Conservation (phyloP, 30 jellyfish, hydroid and myxozoan genomes). For the Chironex yamaguchii region DNA sequence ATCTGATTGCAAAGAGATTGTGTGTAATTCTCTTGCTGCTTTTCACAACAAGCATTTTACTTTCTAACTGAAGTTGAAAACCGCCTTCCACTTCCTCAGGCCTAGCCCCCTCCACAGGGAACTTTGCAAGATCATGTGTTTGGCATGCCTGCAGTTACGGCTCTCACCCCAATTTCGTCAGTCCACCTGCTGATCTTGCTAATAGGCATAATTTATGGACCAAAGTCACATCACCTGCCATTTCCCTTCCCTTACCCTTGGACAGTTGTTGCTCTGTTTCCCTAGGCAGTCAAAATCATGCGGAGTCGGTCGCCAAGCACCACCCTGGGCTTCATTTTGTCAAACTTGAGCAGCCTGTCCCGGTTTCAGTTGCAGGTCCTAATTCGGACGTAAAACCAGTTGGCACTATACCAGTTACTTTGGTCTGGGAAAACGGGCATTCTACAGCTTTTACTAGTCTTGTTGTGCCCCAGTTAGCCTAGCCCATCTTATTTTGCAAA, state of each 20-base stretch:
- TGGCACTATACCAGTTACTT: conserved; percentile 43
- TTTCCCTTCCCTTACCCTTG: conserved; percentile 43
- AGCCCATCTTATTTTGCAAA: conserved; percentile 57
- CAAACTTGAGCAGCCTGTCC: conserved; percentile 54
- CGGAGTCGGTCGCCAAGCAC: conserved; percentile 7
- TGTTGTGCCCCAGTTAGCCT: conserved; percentile 26
- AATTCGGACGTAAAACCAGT: conserved; percentile 40
- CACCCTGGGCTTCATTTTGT: not conserved
- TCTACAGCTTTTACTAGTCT: conserved; percentile 31
- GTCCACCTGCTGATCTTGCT: conserved; percentile 32
- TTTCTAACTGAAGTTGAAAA: conserved; percentile 43
- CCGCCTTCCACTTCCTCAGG: conserved; percentile 50
- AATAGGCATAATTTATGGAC: conserved; percentile 45
- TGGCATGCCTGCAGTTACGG: conserved; percentile 57
- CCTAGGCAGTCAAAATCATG: conserved; percentile 46
- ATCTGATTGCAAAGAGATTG: too few species aligned
- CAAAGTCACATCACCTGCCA: conserved; percentile 17
- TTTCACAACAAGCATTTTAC: too few species aligned
- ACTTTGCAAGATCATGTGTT: conserved; percentile 35
- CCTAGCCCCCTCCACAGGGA: conserved; percentile 17
- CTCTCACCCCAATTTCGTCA: conserved; percentile 13
- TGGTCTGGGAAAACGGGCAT: conserved; percentile 61
- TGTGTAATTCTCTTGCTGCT: too few species aligned
- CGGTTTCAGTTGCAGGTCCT: conserved; percentile 61
- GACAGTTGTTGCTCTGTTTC: conserved; percentile 67